phyloP scores from a whole-genome alignment of 2,113 vertebrate species.

The chimpanzee (Pan troglodytes) region DNA sequence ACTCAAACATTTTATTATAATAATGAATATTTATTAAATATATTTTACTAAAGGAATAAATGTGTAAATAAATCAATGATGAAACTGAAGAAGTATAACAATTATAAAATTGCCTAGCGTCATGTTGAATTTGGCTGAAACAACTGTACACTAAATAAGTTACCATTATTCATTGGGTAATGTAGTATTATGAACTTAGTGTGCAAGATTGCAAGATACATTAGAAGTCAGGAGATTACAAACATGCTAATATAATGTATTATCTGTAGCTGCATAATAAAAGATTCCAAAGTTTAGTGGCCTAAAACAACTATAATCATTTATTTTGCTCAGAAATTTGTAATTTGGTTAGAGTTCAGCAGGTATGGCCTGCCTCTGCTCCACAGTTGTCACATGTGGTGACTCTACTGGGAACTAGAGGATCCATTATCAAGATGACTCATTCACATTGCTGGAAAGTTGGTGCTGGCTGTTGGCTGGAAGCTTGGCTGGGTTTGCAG shows the following conservation, averaged over 20 bases:
- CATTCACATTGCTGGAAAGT: neutral
- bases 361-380: neutral
- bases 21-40: neutral
- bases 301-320: neutral
- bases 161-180: neutral
- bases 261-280: neutral
- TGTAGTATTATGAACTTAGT: neutral
- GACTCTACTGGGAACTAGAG: neutral
- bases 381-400: neutral
- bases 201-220: neutral
- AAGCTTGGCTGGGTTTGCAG: neutral
- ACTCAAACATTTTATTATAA: neutral
- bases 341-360: neutral
- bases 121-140: neutral
- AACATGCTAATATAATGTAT: neutral
- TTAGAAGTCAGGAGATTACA: neutral
- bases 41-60: neutral
- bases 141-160: neutral
- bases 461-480: neutral
- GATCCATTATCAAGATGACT: neutral
- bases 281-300: neutral
- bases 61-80: neutral
- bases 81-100: neutral
- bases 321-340: constrained; percentile 3
- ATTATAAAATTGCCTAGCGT: neutral